Percentiles rank a stretch among this genome's conserved stretches.
These are phyloP conservation scores for Sebastes goodei DNA, from an alignment of 2,797 vertebrate species.

Conservation along the genomic window DNA sequence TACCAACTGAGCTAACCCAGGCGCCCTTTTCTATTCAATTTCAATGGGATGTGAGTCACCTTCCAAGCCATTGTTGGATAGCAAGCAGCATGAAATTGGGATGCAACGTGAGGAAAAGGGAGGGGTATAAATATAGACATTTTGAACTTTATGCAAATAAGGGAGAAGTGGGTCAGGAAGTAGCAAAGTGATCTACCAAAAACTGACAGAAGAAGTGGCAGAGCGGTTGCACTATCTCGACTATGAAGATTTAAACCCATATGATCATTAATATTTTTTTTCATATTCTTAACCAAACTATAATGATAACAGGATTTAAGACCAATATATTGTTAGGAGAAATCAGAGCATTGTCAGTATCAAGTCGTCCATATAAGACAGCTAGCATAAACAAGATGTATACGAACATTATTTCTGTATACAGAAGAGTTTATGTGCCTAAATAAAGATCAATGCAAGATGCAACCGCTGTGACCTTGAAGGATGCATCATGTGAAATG, in stretches of 20 bases:
- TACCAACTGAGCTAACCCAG: too few relatives aligned
- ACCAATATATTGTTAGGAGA: background rate
- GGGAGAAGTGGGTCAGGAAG: background rate
- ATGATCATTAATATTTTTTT: background rate
- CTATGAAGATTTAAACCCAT: background rate
- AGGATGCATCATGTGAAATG: background rate
- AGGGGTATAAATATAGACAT: background rate
- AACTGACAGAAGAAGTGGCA: background rate
- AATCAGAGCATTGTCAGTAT: background rate
- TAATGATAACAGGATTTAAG: background rate
- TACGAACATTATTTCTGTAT: background rate
- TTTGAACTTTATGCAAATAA: background rate
- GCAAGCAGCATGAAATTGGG: background rate
- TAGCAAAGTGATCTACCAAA: background rate
- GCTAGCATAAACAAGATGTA: conserved; percentile 2
- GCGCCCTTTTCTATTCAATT: background rate
- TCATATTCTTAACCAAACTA: background rate
- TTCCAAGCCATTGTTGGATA: background rate
- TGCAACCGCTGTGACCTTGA: conserved; percentile 3
- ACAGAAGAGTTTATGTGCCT: background rate
- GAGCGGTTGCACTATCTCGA: background rate
- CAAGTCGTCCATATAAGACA: background rate
- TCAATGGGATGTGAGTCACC: background rate
- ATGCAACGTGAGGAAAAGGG: background rate
- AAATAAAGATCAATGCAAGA: conserved; percentile 20